Conservation (phyloP, 2,113 vertebrate genomes). For the Plectropomus leopardus region DNA sequence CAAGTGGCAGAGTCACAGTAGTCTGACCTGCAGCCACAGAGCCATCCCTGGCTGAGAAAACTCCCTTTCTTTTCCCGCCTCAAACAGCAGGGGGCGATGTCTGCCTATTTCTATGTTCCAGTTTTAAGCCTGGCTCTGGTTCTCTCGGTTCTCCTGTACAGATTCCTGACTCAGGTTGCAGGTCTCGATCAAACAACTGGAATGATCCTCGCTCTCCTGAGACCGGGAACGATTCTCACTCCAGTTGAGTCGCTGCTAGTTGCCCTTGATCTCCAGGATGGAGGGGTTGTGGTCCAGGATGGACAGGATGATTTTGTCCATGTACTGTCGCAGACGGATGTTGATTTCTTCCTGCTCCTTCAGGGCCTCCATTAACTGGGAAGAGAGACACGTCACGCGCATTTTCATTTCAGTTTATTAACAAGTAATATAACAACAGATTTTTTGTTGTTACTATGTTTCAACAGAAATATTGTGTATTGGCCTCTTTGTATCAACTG, state of each 20-base stretch:
- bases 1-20: constrained; percentile 41
- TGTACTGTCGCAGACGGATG: constrained; percentile 94
- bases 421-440: background rate
- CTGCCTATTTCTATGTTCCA: constrained; percentile 47
- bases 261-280: constrained; percentile 95
- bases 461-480: background rate
- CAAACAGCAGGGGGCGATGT: constrained; percentile 72
- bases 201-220: constrained; percentile 33
- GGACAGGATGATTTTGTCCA: constrained; percentile 98
- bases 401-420: background rate
- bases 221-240: constrained; percentile 31
- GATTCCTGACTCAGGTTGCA: background rate
- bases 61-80: constrained; percentile 49
- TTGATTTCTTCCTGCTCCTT: constrained; percentile 99
- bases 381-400: constrained; percentile 29
- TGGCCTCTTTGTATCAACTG: too few species aligned
- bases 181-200: constrained; percentile 47
- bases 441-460: background rate
- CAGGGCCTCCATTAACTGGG: constrained; percentile 96
- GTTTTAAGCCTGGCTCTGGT: constrained; percentile 47
- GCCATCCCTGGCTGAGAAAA: constrained; percentile 37
- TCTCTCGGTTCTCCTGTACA: constrained; percentile 25
- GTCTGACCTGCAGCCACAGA: constrained; percentile 39
- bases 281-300: constrained; percentile 98
- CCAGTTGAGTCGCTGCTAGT: constrained; percentile 79